Conservation (phyloP, 1,140 invertebrate genomes). For the Scaptodrosophila lebanonensis region DNA sequence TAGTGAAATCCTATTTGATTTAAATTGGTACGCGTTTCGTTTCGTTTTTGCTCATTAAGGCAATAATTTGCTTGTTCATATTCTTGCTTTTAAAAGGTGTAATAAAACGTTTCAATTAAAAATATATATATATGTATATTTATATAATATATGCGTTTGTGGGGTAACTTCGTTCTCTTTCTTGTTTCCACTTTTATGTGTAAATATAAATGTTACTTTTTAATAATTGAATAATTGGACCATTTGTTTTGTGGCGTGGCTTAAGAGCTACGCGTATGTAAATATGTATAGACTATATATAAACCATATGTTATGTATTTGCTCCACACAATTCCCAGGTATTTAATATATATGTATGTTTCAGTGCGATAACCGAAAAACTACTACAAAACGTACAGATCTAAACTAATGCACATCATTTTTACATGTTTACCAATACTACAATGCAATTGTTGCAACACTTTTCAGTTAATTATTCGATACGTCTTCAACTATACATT, state of each 20-base stretch:
- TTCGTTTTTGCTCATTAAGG: conserved; percentile 36
- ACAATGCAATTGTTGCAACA: conserved; percentile 50
- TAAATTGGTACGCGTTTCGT: conserved; percentile 65
- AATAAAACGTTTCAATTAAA: conserved; percentile 58
- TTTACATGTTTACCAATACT: conserved; percentile 47
- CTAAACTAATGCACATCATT: conserved; percentile 48
- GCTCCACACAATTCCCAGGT: conserved; percentile 64
- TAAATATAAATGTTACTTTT: conserved; percentile 40
- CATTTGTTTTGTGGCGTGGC: conserved; percentile 71
- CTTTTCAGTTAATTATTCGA: conserved; percentile 39
- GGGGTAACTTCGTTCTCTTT: conserved; percentile 4
- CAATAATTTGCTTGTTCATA: conserved; percentile 16
- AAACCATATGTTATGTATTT: conserved; percentile 47
- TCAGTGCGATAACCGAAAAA: too few relatives aligned
- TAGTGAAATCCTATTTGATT: conserved; percentile 60
- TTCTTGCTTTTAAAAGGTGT: conserved; percentile 46
- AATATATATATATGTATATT: conserved; percentile 46
- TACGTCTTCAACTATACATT: conserved; percentile 27
- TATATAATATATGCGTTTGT: conserved; percentile 31
- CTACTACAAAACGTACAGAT: conserved; percentile 43
- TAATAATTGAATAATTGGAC: conserved; percentile 75
- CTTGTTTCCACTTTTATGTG: conserved; percentile 13
- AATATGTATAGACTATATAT: conserved; percentile 29
- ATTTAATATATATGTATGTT: too few relatives aligned
- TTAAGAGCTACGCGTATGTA: conserved; percentile 54